Evolutionary conservation across 2,888 invertebrate species (phyloP).

Genomic region (Teinopalpus imperialis): DNA sequence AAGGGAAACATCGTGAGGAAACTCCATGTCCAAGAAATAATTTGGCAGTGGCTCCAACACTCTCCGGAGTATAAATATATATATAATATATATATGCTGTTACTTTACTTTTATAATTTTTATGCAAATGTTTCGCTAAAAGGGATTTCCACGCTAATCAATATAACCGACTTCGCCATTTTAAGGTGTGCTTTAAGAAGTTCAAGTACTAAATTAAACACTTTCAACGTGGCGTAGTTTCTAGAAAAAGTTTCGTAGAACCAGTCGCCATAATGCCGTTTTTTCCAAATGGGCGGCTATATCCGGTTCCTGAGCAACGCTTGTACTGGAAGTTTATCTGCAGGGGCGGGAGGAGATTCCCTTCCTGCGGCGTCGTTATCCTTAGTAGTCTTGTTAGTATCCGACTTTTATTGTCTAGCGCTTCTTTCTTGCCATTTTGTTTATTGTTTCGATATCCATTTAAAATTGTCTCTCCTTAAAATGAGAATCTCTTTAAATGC

Average conservation of each 20-base stretch:
- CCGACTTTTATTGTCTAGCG: conserved; percentile 6
- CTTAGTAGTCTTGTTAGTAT: neutral
- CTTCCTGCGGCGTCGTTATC: conserved; percentile 18
- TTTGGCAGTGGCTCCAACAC: too few species aligned
- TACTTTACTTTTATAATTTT: too few species aligned
- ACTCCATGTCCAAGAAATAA: too few species aligned
- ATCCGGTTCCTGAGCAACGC: conserved; percentile 55
- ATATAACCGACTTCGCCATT: too few species aligned
- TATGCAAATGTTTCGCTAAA: too few species aligned
- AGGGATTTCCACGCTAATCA: too few species aligned
- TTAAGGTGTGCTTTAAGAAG: too few species aligned
- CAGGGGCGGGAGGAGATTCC: neutral
- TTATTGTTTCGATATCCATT: conserved; percentile 3
- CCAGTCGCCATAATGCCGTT: conserved; percentile 33
- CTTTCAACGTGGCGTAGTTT: conserved; percentile 2
- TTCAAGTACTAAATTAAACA: conserved; percentile 1
- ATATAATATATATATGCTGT: too few species aligned
- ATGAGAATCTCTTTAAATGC: too few species aligned
- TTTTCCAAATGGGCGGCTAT: conserved; percentile 67
- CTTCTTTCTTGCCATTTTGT: conserved; percentile 8
- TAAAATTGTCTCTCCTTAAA: too few species aligned
- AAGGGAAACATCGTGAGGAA: too few species aligned
- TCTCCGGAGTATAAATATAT: too few species aligned
- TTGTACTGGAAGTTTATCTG: conserved; percentile 57
- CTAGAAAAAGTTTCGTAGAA: conserved; percentile 23